Evolutionary conservation across 2,888 invertebrate genomes (phyloP), one percentile per base, ranked within the genome.

Genomic region (Sialis lutaria): DNA sequence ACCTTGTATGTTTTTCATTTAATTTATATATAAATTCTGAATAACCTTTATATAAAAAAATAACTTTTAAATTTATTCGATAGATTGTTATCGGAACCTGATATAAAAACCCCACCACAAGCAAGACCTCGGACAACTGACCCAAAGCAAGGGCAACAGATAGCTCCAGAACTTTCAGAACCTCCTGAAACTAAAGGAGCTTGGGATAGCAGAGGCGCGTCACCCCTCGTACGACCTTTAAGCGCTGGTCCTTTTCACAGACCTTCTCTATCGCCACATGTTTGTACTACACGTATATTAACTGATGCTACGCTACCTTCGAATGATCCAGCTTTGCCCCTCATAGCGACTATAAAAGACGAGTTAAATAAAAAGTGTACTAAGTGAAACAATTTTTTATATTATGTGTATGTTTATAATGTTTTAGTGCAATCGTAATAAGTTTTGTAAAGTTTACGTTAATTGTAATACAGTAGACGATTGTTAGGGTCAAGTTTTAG

Each of bases 321-420:
- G 0, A 72, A 73, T 44, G 80, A 87, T 61, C 83, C 88, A 0
- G 87, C 88, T 0, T 74, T 86, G 9, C 87, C 88, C 0, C 70
- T 89, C 31, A 88, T 90, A 55, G 78, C 82, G 41, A 86, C 88
- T 52, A 89, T 90, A 58, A 87, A 85, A 63, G 78, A 75, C 50
- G 89, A 90, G 55, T 57, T 67, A 5, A 60, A 61, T 42, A 62
- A 60, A 51, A 22, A 22, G 22, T 22, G 22, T 22, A 22, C 2
- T 4, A 22, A 22, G 22, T 22, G 22, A 22, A 22, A 22, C 22
- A 22, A 4, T 22, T 4, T 22, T 22, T 22, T 22, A 22, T 22
- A 22, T 22, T 22, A 22, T 22, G 22, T 22, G 22, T 22, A 22
- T 22, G 4, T 22, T 22, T 22, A 22, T 22, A 22, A 22, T 22